These are phyloP conservation scores for Poecilia gillii DNA, from an alignment of 2,797 vertebrate species.

Conservation along the genomic window DNA sequence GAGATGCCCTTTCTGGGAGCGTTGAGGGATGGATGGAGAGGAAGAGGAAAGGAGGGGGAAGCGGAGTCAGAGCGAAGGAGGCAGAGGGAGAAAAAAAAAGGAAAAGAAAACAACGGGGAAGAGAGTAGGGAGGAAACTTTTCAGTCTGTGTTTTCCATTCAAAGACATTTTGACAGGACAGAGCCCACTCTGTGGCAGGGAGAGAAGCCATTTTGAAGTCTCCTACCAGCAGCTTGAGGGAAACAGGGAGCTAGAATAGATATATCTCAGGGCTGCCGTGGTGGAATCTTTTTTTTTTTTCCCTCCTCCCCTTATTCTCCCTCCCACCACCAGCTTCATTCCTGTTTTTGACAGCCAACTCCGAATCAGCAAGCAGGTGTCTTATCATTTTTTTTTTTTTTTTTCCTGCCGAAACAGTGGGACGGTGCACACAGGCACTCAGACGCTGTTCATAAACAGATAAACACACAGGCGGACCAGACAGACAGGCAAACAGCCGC, in stretches of 20 bases:
- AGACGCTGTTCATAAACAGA: constrained; percentile 65
- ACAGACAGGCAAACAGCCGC: constrained; percentile 53
- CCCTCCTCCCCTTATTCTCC: not conserved
- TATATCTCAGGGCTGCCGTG: constrained; percentile 74
- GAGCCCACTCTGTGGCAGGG: constrained; percentile 75
- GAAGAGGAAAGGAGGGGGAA: constrained; percentile 22
- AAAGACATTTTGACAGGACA: constrained; percentile 84
- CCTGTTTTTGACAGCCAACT: constrained; percentile 79
- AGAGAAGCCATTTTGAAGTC: constrained; percentile 83
- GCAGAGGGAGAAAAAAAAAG: constrained; percentile 34
- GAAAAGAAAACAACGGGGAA: constrained; percentile 43
- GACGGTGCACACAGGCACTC: constrained; percentile 75
- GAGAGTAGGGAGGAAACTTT: constrained; percentile 66
- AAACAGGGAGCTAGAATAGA: constrained; percentile 78
- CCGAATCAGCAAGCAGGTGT: constrained; percentile 73
- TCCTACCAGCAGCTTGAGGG: constrained; percentile 80
- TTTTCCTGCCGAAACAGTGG: constrained; percentile 65
- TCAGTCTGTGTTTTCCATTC: constrained; percentile 78
- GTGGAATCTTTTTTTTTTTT: constrained; percentile 16
- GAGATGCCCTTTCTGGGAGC: constrained; percentile 75
- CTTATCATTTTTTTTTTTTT: constrained; percentile 68
- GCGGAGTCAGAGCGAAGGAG: constrained; percentile 6
- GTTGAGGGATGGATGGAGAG: constrained; percentile 75
- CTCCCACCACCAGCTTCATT: constrained; percentile 53
- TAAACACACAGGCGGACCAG: constrained; percentile 66